phyloP scores from a whole-genome alignment of 2,797 vertebrate species.

The Eupleurogrammus muticus region DNA sequence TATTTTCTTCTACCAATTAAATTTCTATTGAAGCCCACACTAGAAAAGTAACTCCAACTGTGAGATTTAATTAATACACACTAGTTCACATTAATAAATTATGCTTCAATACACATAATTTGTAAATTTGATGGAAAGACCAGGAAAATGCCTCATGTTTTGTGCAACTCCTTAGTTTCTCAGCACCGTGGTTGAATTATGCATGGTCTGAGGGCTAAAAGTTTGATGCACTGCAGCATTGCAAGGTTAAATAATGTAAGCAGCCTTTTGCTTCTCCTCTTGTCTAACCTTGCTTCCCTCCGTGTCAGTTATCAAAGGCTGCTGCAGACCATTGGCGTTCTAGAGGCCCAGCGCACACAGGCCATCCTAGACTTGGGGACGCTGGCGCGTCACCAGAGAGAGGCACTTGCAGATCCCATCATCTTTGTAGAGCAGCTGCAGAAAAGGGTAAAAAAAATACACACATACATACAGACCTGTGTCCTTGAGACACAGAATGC shows the following conservation, averaged over 20 bases:
- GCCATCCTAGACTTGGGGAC: constrained; percentile 97
- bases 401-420: constrained; percentile 93
- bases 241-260: constrained; percentile 71
- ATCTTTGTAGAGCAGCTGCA: constrained; percentile 98
- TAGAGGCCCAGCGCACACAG: constrained; percentile 97
- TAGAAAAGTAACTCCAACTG: constrained; percentile 3
- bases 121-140: constrained; percentile 24
- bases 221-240: constrained; percentile 67
- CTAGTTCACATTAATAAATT: neutral
- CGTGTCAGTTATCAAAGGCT: constrained; percentile 96
- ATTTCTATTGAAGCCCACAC: neutral
- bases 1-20: neutral
- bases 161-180: constrained; percentile 38
- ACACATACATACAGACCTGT: neutral
- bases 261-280: constrained; percentile 18
- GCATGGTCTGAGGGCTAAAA: constrained; percentile 47
- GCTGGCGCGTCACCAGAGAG: constrained; percentile 92
- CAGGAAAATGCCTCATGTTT: constrained; percentile 18
- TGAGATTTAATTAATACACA: neutral
- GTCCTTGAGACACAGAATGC: constrained; percentile 5
- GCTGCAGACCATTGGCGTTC: constrained; percentile 97
- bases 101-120: constrained; percentile 8
- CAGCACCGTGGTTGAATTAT: constrained; percentile 59
- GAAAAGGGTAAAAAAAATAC: constrained; percentile 90
- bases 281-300: constrained; percentile 50